Conservation (phyloP, 2,797 vertebrate species). For the Urocyon cinereoargenteus region DNA sequence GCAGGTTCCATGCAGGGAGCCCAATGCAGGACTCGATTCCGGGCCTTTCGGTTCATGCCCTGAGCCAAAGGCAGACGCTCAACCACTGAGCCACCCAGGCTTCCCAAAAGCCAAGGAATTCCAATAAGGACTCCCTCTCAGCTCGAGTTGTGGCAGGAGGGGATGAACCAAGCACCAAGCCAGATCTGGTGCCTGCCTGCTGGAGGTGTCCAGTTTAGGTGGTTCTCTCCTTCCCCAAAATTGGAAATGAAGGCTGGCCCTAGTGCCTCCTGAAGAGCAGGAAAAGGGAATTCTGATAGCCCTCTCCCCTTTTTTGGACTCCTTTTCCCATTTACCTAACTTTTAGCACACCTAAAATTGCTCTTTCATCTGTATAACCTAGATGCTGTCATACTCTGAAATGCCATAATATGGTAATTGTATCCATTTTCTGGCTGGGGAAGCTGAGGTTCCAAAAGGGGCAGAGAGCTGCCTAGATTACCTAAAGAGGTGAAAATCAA, state of each 20-base stretch:
- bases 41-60: no score
- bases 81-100: no score
- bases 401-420: not conserved
- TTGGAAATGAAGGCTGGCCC: not conserved
- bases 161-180: not conserved
- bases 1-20: no score
- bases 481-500: slow-evolving; percentile 34
- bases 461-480: not conserved
- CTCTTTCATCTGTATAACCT: slow-evolving; percentile 5
- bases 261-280: not conserved
- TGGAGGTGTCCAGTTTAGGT: slow-evolving; percentile 18
- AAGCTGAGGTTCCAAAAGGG: slow-evolving; percentile 10
- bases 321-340: slow-evolving; percentile 7
- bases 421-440: slow-evolving; percentile 20
- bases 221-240: not conserved
- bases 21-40: no score
- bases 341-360: not conserved
- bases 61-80: no score
- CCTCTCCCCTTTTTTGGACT: not conserved
- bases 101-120: slow-evolving; percentile 61
- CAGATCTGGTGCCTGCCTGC: not conserved
- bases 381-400: slow-evolving; percentile 11
- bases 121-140: slow-evolving; percentile 62
- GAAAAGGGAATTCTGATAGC: slow-evolving; percentile 3
- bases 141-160: not conserved